phyloP scores from a whole-genome alignment of 2,797 vertebrate species.

The Acrossocheilus wenchowensis region DNA sequence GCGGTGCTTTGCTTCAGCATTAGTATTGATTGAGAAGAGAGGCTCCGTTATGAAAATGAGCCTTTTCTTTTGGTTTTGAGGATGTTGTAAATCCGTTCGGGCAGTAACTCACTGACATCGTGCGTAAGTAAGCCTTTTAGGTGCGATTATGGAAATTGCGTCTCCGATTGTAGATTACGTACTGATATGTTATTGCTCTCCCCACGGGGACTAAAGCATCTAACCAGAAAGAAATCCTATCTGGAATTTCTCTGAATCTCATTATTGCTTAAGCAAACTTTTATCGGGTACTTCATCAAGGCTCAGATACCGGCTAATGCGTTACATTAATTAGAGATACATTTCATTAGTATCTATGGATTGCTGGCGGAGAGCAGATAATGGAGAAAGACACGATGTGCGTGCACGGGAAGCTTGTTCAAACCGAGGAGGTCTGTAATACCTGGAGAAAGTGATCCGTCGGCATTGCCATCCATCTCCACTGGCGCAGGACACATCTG shows the following conservation, averaged over 20 bases:
- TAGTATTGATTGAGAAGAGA: slow-evolving; percentile 31
- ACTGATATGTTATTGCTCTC: slow-evolving; percentile 15
- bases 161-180: slow-evolving; percentile 35
- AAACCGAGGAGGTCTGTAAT: background rate
- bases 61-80: slow-evolving; percentile 10
- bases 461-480: background rate
- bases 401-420: background rate
- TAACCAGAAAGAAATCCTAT: slow-evolving; percentile 28
- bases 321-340: slow-evolving; percentile 38
- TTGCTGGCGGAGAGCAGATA: slow-evolving; percentile 36
- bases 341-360: slow-evolving; percentile 45
- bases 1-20: slow-evolving; percentile 12
- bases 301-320: slow-evolving; percentile 26
- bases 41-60: background rate
- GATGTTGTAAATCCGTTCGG: slow-evolving; percentile 10
- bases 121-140: slow-evolving; percentile 39
- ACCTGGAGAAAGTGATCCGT: background rate
- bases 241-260: slow-evolving; percentile 28
- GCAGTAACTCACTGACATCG: slow-evolving; percentile 25
- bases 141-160: slow-evolving; percentile 46
- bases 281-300: slow-evolving; percentile 40
- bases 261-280: slow-evolving; percentile 43
- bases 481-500: background rate
- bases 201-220: slow-evolving; percentile 10
- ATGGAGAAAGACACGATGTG: background rate